Conservation (phyloP, 1,140 invertebrate genomes). For the Cherax destructor region DNA sequence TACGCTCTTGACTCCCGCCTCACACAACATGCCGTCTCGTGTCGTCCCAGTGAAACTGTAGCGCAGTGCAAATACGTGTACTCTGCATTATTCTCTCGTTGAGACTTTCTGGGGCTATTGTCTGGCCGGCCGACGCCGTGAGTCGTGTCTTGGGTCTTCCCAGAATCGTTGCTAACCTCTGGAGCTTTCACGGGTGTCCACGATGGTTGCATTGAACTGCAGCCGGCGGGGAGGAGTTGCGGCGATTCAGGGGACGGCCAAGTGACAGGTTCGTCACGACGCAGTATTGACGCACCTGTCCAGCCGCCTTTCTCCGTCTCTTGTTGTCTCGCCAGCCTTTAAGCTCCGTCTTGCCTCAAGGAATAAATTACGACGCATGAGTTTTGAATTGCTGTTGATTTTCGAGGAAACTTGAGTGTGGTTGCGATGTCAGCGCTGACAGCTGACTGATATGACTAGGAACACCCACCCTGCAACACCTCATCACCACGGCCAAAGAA, state of each 20-base stretch:
- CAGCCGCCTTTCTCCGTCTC: constrained; percentile 4
- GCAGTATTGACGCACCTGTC: constrained; percentile 30
- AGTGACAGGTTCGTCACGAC: constrained; percentile 57
- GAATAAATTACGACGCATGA: constrained; percentile 57
- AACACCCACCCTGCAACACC: constrained; percentile 16
- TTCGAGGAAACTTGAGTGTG: constrained; percentile 39
- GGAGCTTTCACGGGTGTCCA: constrained; percentile 1
- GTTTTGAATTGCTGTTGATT: constrained; percentile 44
- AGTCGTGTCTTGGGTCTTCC: constrained; percentile 8
- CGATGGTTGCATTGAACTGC: constrained; percentile 28
- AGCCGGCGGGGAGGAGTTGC: neutral
- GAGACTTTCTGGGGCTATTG: constrained; percentile 19
- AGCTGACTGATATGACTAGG: constrained; percentile 41
- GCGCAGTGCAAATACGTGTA: constrained; percentile 39
- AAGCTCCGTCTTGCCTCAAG: constrained; percentile 3
- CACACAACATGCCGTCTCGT: constrained; percentile 25
- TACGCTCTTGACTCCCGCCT: constrained; percentile 28
- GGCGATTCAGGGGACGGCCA: neutral
- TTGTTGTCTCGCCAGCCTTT: neutral
- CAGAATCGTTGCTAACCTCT: constrained; percentile 34
- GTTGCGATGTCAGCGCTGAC: constrained; percentile 36
- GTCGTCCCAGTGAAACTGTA: constrained; percentile 37
- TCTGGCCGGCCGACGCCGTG: neutral
- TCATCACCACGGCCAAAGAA: neutral
- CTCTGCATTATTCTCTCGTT: constrained; percentile 44